Evolutionary conservation across 1,140 invertebrate species (phyloP), one percentile per base, ranked within the genome.

Genomic region (Ectropis grisescens): DNA sequence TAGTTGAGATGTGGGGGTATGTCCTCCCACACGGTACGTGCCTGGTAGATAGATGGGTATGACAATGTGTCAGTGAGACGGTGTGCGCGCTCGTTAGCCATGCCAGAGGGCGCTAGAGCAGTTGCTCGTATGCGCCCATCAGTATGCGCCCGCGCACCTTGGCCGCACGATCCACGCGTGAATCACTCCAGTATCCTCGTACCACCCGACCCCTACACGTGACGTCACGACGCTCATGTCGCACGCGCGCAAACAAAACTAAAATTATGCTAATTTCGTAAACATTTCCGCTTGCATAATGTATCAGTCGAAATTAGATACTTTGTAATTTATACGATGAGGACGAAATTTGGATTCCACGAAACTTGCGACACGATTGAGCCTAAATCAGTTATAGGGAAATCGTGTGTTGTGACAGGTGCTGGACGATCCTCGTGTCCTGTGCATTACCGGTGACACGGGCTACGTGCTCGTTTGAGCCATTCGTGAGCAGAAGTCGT

Each of bases 121-220:
- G n/a, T n/a, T n/a, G n/a, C n/a, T n/a, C n/a, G n/a, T n/a, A 44
- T 31, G 40, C 29, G 19, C 16, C 30, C 65, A 78, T 72, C 58
- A 72, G 54, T 70, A 74, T 72, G 69, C 70, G 72, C 70, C 65
- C 67, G 69, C 66, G 66, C 62, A 57, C 53, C 53, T 54, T 62
- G 54, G n/a, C n/a, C 55, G 52, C 51, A 56, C 48, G 58, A 69
- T 72, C 71, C 61, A 71, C 59, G 58, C 60, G 54, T 75, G 62
- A 79, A 64, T 69, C 70, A 75, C 62, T 49, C 52, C 37, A 35
- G 47, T 62, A 59, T 60, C 58, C 59, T 54, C 54, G 65, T 56
- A 58, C 16, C 16, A 19, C 16, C 52, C n/a, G n/a, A n/a, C n/a
- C n/a, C 37, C 50, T 47, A 45, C 45, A 68, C 66, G 68, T 79